Evolutionary conservation across 2,888 invertebrate species (phyloP).

Genomic region (Caenorhabditis macrosperma): DNA sequence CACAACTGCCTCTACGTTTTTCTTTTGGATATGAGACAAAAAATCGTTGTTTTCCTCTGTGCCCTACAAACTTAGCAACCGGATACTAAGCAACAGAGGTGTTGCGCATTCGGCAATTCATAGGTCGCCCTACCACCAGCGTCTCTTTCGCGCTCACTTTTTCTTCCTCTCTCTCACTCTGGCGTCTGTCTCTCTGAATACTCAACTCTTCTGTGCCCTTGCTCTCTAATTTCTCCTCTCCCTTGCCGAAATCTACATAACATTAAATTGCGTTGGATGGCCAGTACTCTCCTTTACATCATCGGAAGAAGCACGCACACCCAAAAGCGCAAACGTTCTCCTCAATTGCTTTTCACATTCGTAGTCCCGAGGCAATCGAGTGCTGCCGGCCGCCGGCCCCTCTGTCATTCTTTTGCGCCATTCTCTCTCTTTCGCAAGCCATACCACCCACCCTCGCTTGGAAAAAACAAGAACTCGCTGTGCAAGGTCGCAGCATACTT

Average conservation of each 20-base stretch:
- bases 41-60: not conserved
- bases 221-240: constrained; percentile 8
- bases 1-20: too few relatives aligned
- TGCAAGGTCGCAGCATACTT: constrained; percentile 1
- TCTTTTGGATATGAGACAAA: too few relatives aligned
- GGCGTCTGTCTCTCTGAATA: not conserved
- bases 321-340: not conserved
- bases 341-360: not conserved
- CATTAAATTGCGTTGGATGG: constrained; percentile 29
- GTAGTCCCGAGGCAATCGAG: not conserved
- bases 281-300: constrained; percentile 26
- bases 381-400: not conserved
- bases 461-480: not conserved
- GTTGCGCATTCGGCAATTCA: constrained; percentile 18
- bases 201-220: constrained; percentile 25
- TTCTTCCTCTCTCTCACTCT: constrained; percentile 16
- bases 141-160: constrained; percentile 9
- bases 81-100: constrained; percentile 22
- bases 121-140: constrained; percentile 9
- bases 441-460: constrained; percentile 1
- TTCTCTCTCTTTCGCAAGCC: constrained; percentile 13
- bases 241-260: constrained; percentile 40
- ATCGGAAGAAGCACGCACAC: constrained; percentile 9
- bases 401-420: constrained; percentile 14
- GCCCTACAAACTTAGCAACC: not conserved